Evolutionary conservation across 2,797 vertebrate genomes (phyloP), one percentile per base, ranked within the genome.

Genomic region (Sebastolobus alascanus): DNA sequence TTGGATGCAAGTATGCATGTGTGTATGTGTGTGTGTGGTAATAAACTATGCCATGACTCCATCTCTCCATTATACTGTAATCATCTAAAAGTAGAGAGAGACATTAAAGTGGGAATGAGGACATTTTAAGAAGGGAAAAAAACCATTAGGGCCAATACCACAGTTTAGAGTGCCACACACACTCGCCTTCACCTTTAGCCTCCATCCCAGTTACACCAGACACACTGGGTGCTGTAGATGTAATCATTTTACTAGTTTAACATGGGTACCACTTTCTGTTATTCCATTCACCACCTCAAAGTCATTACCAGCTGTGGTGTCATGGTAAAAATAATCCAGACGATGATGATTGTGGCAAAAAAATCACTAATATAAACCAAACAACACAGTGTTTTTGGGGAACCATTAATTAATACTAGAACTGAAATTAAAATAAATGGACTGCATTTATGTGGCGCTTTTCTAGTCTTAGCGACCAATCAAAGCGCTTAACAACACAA

Each of bases 31-130:
- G 77, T 68, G 75, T 83, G 85, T 75, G 70, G 91, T 89, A 88
- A 91, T 85, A 93, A 91, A 93, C 80, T 83, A 85, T 84, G 83
- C 84, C 84, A 87, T 94, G 93, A 95, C 95, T 91, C 78, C 75
- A 88, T 91, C 83, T 89, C 91, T 92, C 92, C 92, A 93, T 92
- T 87, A 91, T 93, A 91, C 73, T 64, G 89, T 87, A 94, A 94
- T 90, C 81, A 91, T 89, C 85, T 86, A 89, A 94, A 93, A 90
- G 88, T 87, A 84, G 90, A 91, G 76, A 82, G 68, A 81, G 67
- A 79, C 91, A 86, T 92, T 93, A 89, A 92, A 93, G 79, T 88
- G 84, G 72, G 78, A 93, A 87, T 90, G 84, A 93, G 90, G 77
- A 75, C 87, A 84, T 93, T 92, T 91, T 82, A 82, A 89, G 33